These are phyloP conservation scores for Leptestheria dahalacensis DNA, from an alignment of 1,140 invertebrate genomes.

Conservation along the genomic window DNA sequence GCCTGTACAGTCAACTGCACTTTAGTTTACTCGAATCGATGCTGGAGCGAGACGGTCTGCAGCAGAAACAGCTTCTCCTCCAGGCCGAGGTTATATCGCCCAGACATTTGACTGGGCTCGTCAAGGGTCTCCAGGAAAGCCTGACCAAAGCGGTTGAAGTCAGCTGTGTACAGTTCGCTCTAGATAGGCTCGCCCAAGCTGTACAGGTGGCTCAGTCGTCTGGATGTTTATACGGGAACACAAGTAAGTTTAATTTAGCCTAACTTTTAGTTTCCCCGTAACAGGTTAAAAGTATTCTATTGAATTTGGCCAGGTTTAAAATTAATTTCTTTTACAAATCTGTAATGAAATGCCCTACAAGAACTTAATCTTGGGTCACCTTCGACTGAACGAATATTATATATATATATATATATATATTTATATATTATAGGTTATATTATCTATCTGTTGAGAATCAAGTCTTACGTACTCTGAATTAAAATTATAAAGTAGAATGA, in stretches of 20 bases:
- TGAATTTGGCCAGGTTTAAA: too few species aligned
- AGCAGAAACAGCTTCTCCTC: constrained; percentile 8
- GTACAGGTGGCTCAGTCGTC: constrained; percentile 52
- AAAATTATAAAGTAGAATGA: constrained; percentile 1
- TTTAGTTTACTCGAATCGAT: constrained; percentile 18
- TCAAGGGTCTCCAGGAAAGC: constrained; percentile 11
- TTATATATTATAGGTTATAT: too few species aligned
- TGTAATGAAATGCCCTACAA: too few species aligned
- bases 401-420: too few species aligned
- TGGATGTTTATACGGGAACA: constrained; percentile 60
- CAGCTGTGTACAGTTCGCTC: constrained; percentile 22
- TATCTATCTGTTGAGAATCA: too few species aligned
- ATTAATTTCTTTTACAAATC: too few species aligned
- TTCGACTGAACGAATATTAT: too few species aligned
- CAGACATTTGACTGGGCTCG: constrained; percentile 9
- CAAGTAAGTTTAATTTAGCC: constrained; percentile 32
- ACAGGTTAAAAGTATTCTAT: too few species aligned
- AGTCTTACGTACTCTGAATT: constrained; percentile 2
- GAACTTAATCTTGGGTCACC: too few species aligned
- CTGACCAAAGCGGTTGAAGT: not conserved
- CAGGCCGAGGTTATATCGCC: constrained; percentile 18
- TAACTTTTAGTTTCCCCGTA: too few species aligned
- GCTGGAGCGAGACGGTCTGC: constrained; percentile 10
- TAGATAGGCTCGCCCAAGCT: constrained; percentile 59
- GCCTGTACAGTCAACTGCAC: constrained; percentile 15